phyloP scores from a whole-genome alignment of 2,113 vertebrate species.

The Lamprotornis superbus region DNA sequence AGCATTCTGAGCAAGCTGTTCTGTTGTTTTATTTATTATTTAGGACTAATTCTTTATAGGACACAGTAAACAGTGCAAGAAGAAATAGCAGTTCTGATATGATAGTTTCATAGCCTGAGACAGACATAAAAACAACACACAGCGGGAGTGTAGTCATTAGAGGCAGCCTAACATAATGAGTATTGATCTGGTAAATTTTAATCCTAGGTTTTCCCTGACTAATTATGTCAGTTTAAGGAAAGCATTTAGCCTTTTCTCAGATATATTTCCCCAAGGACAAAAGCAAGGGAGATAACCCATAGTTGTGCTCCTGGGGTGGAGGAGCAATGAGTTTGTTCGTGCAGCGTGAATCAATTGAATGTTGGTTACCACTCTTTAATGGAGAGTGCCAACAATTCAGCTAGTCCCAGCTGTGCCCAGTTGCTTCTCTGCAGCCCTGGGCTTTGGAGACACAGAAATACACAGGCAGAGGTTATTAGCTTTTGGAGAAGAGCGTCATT shows the following conservation, averaged over 20 bases:
- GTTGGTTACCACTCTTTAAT: neutral
- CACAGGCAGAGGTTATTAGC: neutral
- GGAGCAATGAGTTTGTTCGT: neutral
- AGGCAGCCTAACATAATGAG: neutral
- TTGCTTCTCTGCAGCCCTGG: neutral
- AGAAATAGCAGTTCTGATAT: neutral
- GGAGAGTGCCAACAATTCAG: neutral
- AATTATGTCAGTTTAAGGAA: slow-evolving; percentile 1
- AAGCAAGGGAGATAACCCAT: neutral
- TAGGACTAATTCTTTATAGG: neutral
- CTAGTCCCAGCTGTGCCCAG: neutral
- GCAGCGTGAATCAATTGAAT: neutral
- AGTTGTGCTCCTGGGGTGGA: neutral
- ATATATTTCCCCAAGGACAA: neutral
- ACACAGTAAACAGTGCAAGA: neutral
- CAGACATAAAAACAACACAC: neutral
- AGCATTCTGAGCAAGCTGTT: neutral
- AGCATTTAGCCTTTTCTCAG: neutral
- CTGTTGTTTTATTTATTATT: neutral
- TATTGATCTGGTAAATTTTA: neutral
- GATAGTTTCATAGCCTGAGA: neutral
- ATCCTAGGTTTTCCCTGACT: neutral
- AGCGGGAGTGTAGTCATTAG: neutral
- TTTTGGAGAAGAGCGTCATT: neutral
- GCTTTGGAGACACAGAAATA: neutral